Conservation (phyloP, 2,113 vertebrate genomes). For the Lepidothrix coronata region DNA sequence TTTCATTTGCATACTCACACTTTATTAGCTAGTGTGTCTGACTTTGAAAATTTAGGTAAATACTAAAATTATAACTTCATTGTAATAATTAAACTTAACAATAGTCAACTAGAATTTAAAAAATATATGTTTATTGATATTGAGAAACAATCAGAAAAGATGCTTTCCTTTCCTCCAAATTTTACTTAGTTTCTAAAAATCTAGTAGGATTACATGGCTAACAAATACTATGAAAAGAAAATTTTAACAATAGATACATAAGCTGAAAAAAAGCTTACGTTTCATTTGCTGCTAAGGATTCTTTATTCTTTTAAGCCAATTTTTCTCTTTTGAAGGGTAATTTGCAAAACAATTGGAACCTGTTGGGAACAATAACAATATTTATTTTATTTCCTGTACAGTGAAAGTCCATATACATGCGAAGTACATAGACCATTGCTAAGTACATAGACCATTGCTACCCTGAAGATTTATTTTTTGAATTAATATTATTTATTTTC, state of each 20-base stretch:
- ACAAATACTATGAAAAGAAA: not conserved
- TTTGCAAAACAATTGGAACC: not conserved
- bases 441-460: not conserved
- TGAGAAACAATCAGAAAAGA: not conserved
- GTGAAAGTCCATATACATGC: not conserved
- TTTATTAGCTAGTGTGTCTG: not conserved
- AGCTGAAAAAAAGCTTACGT: not conserved
- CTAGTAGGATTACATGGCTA: not conserved
- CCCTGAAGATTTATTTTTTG: not conserved
- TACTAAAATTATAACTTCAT: not conserved
- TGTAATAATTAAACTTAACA: not conserved
- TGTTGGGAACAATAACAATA: not conserved
- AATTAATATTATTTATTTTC: not conserved
- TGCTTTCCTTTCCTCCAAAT: not conserved
- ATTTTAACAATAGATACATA: not conserved
- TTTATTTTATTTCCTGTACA: not conserved
- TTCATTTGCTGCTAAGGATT: not conserved
- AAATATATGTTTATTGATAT: not conserved
- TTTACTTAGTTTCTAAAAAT: not conserved
- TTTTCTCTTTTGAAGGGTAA: not conserved
- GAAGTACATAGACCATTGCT: not conserved
- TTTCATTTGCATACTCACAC: not conserved
- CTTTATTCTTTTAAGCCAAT: not conserved
- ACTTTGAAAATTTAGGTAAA: not conserved
- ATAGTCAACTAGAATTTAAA: constrained; percentile 2